phyloP scores from a whole-genome alignment of 2,888 invertebrate genomes.

The Agriotes lineatus region DNA sequence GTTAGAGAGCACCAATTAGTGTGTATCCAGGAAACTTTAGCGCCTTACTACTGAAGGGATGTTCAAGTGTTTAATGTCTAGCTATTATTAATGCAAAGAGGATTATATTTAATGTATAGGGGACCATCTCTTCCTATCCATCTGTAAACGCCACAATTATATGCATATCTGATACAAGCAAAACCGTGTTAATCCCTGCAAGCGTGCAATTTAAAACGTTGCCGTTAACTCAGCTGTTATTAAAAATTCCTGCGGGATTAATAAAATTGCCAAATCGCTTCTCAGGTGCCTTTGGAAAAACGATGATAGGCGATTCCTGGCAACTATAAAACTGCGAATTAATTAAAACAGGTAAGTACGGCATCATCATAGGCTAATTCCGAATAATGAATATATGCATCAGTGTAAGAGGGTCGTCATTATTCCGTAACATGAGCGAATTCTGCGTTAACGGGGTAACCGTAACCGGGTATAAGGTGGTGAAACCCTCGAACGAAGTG shows the following conservation, averaged over 20 bases:
- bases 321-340: conserved; percentile 25
- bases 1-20: conserved; percentile 54
- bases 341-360: conserved; percentile 32
- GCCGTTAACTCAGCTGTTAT: no score
- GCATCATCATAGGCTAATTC: conserved; percentile 26
- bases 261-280: not conserved
- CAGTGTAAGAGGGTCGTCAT: conserved; percentile 34
- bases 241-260: no score
- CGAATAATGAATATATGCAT: conserved; percentile 32
- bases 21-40: conserved; percentile 53
- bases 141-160: conserved; percentile 37
- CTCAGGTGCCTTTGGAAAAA: not conserved
- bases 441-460: conserved; percentile 36
- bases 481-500: conserved; percentile 40
- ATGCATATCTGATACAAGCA: conserved; percentile 36
- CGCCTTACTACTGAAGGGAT: conserved; percentile 53
- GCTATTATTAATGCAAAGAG: conserved; percentile 60
- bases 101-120: conserved; percentile 56
- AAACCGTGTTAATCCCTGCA: conserved; percentile 16
- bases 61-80: conserved; percentile 55
- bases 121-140: conserved; percentile 37
- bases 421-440: conserved; percentile 38
- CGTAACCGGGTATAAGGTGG: conserved; percentile 39
- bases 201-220: conserved; percentile 3
- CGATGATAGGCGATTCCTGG: not conserved